Conservation (phyloP, 2,797 vertebrate species). For the Notolabrus celidotus region DNA sequence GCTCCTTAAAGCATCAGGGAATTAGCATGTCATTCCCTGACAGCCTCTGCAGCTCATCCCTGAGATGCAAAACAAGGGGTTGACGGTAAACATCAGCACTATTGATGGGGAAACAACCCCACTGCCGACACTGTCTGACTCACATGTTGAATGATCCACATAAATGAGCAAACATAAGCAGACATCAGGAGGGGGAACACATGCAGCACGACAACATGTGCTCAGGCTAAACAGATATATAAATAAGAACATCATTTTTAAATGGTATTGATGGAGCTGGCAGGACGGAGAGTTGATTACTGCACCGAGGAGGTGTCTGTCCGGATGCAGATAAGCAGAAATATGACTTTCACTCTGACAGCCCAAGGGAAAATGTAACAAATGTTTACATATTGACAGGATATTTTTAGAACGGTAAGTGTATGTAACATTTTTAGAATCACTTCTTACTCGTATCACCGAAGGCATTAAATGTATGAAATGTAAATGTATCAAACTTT, state of each 20-base stretch:
- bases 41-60: conserved; percentile 23
- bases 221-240: conserved; percentile 2
- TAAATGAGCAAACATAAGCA: not conserved
- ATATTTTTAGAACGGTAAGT: no score
- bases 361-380: not conserved
- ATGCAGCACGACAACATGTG: no score
- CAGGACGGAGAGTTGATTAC: conserved; percentile 19
- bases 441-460: not conserved
- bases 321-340: conserved; percentile 36
- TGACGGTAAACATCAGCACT: conserved; percentile 3
- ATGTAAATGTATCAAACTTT: not conserved
- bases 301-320: conserved; percentile 24
- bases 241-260: not conserved
- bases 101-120: conserved; percentile 19
- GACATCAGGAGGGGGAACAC: not conserved
- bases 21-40: conserved; percentile 18
- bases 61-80: not conserved
- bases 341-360: not conserved
- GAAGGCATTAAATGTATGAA: not conserved
- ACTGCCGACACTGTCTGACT: not conserved
- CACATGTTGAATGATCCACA: not conserved
- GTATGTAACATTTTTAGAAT: not conserved
- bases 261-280: conserved; percentile 9
- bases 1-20: conserved; percentile 30
- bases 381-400: not conserved